These are phyloP conservation scores for Siniperca chuatsi DNA, from an alignment of 2,113 vertebrate species.

Conservation along the genomic window DNA sequence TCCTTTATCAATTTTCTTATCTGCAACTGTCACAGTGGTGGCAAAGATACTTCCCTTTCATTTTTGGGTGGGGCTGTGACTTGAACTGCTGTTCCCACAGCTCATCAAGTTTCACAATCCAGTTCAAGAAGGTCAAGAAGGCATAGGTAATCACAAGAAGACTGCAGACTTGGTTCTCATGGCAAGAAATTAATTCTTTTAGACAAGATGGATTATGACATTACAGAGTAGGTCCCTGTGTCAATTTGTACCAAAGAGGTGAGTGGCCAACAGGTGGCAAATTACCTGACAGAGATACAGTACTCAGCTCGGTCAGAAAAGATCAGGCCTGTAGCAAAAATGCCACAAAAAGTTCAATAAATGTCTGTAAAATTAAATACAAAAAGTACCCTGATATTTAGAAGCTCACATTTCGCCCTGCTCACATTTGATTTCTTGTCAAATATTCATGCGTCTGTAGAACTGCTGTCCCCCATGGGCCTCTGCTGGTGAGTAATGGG, in stretches of 20 bases:
- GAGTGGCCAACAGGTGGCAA: background rate
- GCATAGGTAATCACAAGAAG: background rate
- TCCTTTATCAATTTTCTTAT: too few species aligned
- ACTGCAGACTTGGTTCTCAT: background rate
- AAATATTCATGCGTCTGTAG: background rate
- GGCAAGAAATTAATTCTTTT: background rate
- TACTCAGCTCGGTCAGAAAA: background rate
- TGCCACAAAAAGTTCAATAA: background rate
- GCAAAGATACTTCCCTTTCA: too few species aligned
- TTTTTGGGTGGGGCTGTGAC: too few species aligned
- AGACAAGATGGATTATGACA: background rate
- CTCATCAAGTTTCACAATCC: too few species aligned
- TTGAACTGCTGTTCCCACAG: too few species aligned
- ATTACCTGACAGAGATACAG: background rate
- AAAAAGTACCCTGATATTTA: constrained; percentile 15
- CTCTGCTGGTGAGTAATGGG: constrained; percentile 1
- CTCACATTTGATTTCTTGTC: constrained; percentile 10
- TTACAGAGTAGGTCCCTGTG: background rate
- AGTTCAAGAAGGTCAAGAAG: too few species aligned
- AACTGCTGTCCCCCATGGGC: background rate
- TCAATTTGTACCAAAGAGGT: background rate
- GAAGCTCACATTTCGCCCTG: background rate
- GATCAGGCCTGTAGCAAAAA: background rate
- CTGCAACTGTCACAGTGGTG: too few species aligned
- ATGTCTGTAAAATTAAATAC: background rate